Base-by-base conservation (phyloP, 1,140 invertebrate genomes). In the Neodiprion lecontei region DNA sequence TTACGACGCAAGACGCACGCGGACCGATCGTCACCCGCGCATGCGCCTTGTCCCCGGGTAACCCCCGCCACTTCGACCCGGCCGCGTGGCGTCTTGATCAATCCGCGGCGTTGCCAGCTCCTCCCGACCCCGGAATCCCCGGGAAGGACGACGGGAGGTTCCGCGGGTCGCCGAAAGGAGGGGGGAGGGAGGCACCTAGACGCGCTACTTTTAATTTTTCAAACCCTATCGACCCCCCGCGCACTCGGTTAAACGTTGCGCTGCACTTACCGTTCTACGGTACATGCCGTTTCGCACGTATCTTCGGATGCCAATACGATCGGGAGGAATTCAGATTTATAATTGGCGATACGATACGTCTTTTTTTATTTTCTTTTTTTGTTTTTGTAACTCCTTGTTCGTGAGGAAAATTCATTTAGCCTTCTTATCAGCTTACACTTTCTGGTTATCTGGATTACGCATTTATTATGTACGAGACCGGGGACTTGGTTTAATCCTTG, bases 1-100 rank as follows among this genome's bases (percentile, higher is more conserved):
- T 14, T 5, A 40, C 28, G 28, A 40, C 28, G 28, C 2, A 40
- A 40, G 75, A 77, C 84, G 82, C 84, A 84, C 84, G 85, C 82
- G 84, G 83, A 76, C 76, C 80, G 79, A 49, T 76, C 69, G 77
- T 70, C 14, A 23, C 82, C 69, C 79, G 80, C 85, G 85, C 86
- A 84, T 83, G 85, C 82, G 82, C 79, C 11, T 75, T 86, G 81
- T 85, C 82, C 84, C 84, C 82, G 80, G 85, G 76, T 75, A 80
- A 77, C 72, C 50, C 78, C 83, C 82, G 79, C 81, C 81, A 78
- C n/a, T 70, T 77, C 72, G 76, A 61, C 82, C 77, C 81, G 84
- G 86, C 87, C 87, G 86, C 86, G 86, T 88, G 86, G 86, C 85
- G 84, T 83, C 76, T 82, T 86, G 85, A 88, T 88, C 87, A 88